Conservation (phyloP, 2,888 invertebrate genomes). For the Petrolisthes manimaculis region DNA sequence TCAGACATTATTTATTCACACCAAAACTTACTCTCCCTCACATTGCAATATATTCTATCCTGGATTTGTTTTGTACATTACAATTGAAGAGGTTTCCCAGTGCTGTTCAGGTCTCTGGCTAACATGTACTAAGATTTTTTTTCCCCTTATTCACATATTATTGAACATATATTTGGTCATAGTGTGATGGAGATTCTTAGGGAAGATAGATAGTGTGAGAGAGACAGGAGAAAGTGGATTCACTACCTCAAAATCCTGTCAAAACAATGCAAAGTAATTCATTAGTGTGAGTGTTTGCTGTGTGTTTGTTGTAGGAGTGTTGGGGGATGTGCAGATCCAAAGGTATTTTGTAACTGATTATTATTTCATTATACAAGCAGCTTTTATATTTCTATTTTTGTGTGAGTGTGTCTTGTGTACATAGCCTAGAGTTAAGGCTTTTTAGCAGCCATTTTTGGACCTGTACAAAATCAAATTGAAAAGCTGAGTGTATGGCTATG, state of each 20-base stretch:
- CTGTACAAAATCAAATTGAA: slow-evolving; percentile 1
- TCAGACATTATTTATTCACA: no score
- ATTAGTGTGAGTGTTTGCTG: background rate
- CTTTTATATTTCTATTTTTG: background rate
- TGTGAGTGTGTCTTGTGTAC: background rate
- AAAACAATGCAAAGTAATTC: slow-evolving; percentile 8
- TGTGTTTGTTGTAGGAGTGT: background rate
- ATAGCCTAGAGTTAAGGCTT: background rate
- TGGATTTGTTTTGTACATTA: background rate
- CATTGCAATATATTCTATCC: no score
- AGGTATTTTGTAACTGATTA: background rate
- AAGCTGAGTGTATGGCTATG: background rate
- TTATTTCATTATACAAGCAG: background rate
- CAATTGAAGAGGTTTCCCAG: background rate
- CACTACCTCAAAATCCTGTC: background rate
- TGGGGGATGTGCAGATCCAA: background rate
- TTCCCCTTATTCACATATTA: background rate
- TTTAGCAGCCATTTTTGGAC: background rate
- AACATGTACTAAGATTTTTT: background rate
- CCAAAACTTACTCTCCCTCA: no score
- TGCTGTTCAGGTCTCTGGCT: background rate
- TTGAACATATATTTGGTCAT: background rate
- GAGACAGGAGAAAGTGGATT: background rate
- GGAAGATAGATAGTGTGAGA: background rate
- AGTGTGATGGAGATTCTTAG: background rate